Conservation (phyloP, 2,113 vertebrate species). For the Vanacampus margaritifer region DNA sequence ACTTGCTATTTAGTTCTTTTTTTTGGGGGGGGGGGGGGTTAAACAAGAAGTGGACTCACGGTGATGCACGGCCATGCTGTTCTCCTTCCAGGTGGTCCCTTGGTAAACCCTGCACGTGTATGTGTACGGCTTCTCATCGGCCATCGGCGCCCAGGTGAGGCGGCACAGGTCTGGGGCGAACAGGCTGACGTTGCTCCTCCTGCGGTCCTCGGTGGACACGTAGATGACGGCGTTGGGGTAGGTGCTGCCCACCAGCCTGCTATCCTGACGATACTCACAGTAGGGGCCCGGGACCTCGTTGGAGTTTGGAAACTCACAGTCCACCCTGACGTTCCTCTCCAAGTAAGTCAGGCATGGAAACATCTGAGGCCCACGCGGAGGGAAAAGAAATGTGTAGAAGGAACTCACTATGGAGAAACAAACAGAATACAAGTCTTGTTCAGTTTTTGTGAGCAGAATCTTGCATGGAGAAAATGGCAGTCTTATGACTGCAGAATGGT, state of each 20-base stretch:
- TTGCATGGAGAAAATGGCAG: not conserved
- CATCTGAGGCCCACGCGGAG: slow-evolving; percentile 75
- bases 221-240: slow-evolving; percentile 64
- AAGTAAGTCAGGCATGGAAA: slow-evolving; percentile 75
- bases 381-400: slow-evolving; percentile 51
- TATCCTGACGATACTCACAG: slow-evolving; percentile 77
- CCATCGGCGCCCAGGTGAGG: slow-evolving; percentile 74
- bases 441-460: not conserved
- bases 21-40: not conserved
- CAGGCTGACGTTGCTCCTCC: slow-evolving; percentile 73
- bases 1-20: not conserved
- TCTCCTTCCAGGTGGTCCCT: slow-evolving; percentile 71
- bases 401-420: slow-evolving; percentile 49
- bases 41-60: slow-evolving; percentile 53
- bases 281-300: slow-evolving; percentile 70
- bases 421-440: not conserved
- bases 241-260: slow-evolving; percentile 73
- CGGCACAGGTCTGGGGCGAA: slow-evolving; percentile 68
- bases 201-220: slow-evolving; percentile 67
- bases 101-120: slow-evolving; percentile 78
- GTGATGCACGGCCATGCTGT: slow-evolving; percentile 76
- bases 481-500: not conserved
- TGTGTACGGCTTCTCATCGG: slow-evolving; percentile 72
- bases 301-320: slow-evolving; percentile 72
- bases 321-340: slow-evolving; percentile 72